Base-by-base conservation (phyloP, 2,888 invertebrate species). In the Dryocosmus kuriphilus region DNA sequence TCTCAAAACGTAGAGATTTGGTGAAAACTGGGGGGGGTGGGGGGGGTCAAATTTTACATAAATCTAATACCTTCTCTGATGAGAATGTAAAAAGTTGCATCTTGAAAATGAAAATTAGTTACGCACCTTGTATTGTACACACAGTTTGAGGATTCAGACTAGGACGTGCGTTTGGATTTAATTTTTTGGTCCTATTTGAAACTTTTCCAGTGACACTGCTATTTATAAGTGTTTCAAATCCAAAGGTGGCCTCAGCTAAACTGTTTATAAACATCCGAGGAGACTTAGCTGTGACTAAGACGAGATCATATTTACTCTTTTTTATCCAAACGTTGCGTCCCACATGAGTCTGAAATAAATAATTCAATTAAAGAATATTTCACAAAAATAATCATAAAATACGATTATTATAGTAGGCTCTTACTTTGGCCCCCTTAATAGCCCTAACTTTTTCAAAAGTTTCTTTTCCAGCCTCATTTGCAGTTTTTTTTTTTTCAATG, bases 261-360 rank as follows among this genome's bases (percentile, higher is more conserved):
- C 24, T 8, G 24, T 60, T 60, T 60, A 60, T 30, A 60, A 60
- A 60, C 22, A 24, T 60, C 5, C 11, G 24, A 60, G 60, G 60
- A 60, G 60, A 27, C 11, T 60, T 60, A 27, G 30, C 60, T 27
- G 9, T 27, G 5, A 60, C 27, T 11, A 27, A 9, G 24, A 60
- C 60, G 6, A 27, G 14, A 24, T 60, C 27, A 24, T 60, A 61
- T 61, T 61, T 61, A 16, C 6, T 6, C 11, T 27, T 24, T 19
- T 61, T 61, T 27, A 61, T 24, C 61, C 61, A 61, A 27, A 61
- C 27, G 14, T 61, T 61, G 16, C 61, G 61, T 61, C 61, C 61
- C 24, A 61, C 16, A 14, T 61, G 30, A 61, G 30, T 61, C 61
- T 61, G 6, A 30, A 30, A 61, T 24, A 60, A 60, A 60, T 14